These are phyloP conservation scores for Sebastes vulpes DNA, from an alignment of 2,797 vertebrate species.

Conservation along the genomic window DNA sequence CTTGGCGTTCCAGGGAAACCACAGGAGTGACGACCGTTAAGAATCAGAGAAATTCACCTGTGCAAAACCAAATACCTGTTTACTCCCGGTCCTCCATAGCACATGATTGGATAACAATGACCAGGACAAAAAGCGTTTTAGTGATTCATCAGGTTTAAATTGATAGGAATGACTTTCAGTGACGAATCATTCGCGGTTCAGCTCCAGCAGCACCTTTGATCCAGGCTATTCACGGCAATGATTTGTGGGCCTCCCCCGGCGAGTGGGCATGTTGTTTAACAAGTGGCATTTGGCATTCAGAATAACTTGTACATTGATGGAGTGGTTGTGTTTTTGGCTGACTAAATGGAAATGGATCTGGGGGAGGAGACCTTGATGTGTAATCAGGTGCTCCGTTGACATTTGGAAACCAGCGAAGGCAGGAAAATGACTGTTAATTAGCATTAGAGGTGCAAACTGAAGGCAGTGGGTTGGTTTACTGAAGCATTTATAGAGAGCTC, in stretches of 20 bases:
- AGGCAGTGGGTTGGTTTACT: neutral
- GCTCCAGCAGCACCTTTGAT: slow-evolving; percentile 38
- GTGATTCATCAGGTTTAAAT: neutral
- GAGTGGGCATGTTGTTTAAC: slow-evolving; percentile 31
- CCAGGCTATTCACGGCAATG: slow-evolving; percentile 30
- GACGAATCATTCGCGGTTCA: neutral
- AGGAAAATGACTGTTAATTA: slow-evolving; percentile 16
- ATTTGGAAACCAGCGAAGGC: slow-evolving; percentile 23
- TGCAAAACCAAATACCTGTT: no score
- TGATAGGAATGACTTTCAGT: neutral
- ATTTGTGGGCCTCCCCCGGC: slow-evolving; percentile 28
- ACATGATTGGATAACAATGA: neutral
- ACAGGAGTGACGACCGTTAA: neutral
- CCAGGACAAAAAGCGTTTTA: neutral
- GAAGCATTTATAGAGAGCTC: neutral
- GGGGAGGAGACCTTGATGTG: slow-evolving; percentile 19
- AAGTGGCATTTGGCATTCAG: slow-evolving; percentile 40
- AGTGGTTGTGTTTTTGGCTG: slow-evolving; percentile 25
- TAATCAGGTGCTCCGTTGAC: slow-evolving; percentile 30
- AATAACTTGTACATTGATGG: slow-evolving; percentile 29
- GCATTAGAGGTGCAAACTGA: neutral
- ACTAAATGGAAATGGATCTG: slow-evolving; percentile 41
- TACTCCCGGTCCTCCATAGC: neutral
- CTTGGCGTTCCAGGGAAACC: neutral
- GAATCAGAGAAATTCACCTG: neutral